Evolutionary conservation across 1,140 invertebrate species (phyloP).

Genomic region (Formica selysi): DNA sequence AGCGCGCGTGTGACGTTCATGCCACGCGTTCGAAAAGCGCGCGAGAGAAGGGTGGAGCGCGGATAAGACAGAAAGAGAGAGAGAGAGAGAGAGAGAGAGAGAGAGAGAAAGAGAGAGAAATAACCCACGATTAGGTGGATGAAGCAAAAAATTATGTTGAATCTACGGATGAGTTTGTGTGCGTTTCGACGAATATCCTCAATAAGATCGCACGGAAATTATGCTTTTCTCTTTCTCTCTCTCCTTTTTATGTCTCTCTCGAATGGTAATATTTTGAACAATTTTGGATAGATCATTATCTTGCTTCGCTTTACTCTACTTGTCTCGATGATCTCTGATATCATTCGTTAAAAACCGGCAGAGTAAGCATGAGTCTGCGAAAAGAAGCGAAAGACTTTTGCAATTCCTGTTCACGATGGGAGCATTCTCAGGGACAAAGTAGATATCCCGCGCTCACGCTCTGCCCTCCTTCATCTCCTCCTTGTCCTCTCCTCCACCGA

Average conservation of each 20-base stretch:
- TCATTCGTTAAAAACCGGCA: conserved; percentile 13
- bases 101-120: neutral
- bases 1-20: conserved; percentile 54
- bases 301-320: neutral
- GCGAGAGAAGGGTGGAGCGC: conserved; percentile 67
- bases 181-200: neutral
- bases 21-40: conserved; percentile 73
- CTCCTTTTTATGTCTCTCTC: neutral
- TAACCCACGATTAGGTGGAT: neutral
- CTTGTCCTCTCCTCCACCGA: neutral
- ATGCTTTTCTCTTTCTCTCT: conserved; percentile 10
- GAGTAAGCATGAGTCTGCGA: neutral
- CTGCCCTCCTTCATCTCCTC: neutral
- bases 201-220: neutral
- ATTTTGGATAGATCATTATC: neutral
- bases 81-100: neutral
- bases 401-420: neutral
- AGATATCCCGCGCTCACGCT: conserved; percentile 29
- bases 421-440: neutral
- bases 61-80: neutral
- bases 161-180: neutral
- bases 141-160: conserved; percentile 5
- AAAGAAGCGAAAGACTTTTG: conserved; percentile 7
- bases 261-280: no score
- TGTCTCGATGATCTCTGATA: neutral